A percentile compares a stretch with the other conserved stretches of the same genome.
phyloP scores from a whole-genome alignment of 2,888 invertebrate species.

The Blera fallax region DNA sequence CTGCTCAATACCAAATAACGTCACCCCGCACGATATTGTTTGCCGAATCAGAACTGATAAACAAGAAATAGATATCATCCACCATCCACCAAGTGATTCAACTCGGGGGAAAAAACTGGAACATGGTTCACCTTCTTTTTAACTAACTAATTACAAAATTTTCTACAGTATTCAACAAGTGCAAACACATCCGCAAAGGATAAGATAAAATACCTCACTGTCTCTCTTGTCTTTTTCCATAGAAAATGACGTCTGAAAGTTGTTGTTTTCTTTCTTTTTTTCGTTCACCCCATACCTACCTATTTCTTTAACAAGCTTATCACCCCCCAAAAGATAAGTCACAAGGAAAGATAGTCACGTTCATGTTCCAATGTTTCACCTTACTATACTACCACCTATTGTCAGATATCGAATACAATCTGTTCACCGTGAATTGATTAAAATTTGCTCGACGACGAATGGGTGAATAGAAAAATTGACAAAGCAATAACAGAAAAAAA shows the following conservation, averaged over 20 bases:
- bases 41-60: constrained; percentile 16
- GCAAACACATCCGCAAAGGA: constrained; percentile 64
- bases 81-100: constrained; percentile 7
- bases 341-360: constrained; percentile 45
- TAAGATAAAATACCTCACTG: constrained; percentile 58
- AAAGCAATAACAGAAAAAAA: constrained; percentile 1
- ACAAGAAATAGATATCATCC: constrained; percentile 6
- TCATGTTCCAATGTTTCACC: constrained; percentile 24
- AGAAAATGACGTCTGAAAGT: constrained; percentile 36
- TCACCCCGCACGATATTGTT: not conserved
- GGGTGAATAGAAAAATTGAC: not conserved
- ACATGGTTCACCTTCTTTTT: constrained; percentile 15
- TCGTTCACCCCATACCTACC: not conserved
- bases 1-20: not conserved
- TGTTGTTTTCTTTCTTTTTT: not conserved
- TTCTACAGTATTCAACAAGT: constrained; percentile 62
- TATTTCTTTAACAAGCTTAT: constrained; percentile 47
- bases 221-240: constrained; percentile 24
- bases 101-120: not conserved
- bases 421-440: constrained; percentile 13
- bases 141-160: constrained; percentile 55
- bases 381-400: not conserved
- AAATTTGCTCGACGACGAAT: not conserved
- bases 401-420: constrained; percentile 6
- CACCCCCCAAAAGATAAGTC: constrained; percentile 59